A percentile compares a stretch with the other conserved stretches of the same genome.
phyloP scores from a whole-genome alignment of 2,797 vertebrate species.

The Halcyon smyrnensis region DNA sequence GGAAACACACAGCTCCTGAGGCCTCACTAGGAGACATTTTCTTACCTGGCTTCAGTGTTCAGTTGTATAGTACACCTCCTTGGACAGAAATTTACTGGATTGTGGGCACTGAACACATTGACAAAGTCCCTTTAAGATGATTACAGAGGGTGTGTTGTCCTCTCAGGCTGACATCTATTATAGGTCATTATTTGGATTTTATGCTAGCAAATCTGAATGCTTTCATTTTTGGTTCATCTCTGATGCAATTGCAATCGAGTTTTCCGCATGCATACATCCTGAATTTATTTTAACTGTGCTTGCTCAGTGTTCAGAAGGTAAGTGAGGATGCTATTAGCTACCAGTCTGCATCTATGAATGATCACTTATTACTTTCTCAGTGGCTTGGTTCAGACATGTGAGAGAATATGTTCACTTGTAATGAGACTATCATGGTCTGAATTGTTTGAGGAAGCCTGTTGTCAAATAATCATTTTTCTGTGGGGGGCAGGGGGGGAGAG shows the following conservation, averaged over 20 bases:
- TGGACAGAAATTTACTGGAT: neutral
- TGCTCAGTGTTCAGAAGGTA: conserved; percentile 40
- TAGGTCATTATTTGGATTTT: conserved; percentile 25
- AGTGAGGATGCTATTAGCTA: conserved; percentile 47
- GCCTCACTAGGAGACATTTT: neutral
- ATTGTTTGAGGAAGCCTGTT: neutral
- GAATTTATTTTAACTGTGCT: conserved; percentile 49
- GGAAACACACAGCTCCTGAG: neutral
- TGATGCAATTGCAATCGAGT: neutral
- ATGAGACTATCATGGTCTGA: neutral
- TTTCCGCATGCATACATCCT: conserved; percentile 21
- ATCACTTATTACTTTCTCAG: conserved; percentile 12
- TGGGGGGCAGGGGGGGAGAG: neutral
- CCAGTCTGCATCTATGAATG: conserved; percentile 10
- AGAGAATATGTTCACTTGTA: neutral
- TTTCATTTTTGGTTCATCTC: conserved; percentile 38
- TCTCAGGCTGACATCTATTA: neutral
- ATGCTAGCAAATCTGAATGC: neutral
- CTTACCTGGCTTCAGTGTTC: neutral
- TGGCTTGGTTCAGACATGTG: conserved; percentile 15
- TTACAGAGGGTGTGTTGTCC: neutral
- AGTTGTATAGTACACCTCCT: accelerated
- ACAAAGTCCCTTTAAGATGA: neutral
- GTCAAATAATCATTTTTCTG: conserved; percentile 18
- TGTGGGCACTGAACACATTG: neutral